phyloP scores from a whole-genome alignment of 2,113 vertebrate species.

The Myxocyprinus asiaticus region DNA sequence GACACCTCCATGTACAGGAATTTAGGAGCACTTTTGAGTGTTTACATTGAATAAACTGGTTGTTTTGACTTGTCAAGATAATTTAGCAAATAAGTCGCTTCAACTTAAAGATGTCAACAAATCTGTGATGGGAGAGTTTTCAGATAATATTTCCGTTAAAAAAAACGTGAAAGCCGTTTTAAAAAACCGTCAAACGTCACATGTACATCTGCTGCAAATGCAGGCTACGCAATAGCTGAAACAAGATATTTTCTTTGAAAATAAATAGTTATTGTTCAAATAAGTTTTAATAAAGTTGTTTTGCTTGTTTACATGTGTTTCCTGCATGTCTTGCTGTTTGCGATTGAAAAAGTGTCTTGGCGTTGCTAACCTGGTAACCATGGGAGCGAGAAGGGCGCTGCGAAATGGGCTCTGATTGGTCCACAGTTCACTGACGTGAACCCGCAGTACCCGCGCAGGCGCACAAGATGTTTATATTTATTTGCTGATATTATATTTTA shows the following conservation, averaged over 20 bases:
- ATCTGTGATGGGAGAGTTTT: background rate
- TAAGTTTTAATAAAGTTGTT: background rate
- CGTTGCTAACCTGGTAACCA: slow-evolving; percentile 42
- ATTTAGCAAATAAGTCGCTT: background rate
- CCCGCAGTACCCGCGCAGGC: background rate
- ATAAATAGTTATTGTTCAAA: background rate
- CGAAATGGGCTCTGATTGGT: slow-evolving; percentile 24
- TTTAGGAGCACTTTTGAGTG: background rate
- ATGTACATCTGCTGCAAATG: background rate
- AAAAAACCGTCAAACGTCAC: background rate
- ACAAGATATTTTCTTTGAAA: background rate
- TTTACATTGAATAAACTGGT: background rate
- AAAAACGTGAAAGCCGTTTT: background rate
- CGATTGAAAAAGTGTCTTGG: slow-evolving; percentile 16
- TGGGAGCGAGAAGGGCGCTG: slow-evolving; percentile 22
- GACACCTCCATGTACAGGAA: slow-evolving; percentile 1
- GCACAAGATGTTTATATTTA: too few relatives aligned
- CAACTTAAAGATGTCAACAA: background rate
- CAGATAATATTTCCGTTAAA: background rate
- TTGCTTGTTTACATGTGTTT: background rate
- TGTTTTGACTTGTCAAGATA: background rate
- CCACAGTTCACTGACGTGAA: background rate
- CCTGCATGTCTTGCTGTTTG: background rate
- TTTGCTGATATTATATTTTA: too few relatives aligned
- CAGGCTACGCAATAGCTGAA: background rate